phyloP scores from a whole-genome alignment of 53 echinoderm and acorn worm genomes.

The Temnopleurus reevesii region DNA sequence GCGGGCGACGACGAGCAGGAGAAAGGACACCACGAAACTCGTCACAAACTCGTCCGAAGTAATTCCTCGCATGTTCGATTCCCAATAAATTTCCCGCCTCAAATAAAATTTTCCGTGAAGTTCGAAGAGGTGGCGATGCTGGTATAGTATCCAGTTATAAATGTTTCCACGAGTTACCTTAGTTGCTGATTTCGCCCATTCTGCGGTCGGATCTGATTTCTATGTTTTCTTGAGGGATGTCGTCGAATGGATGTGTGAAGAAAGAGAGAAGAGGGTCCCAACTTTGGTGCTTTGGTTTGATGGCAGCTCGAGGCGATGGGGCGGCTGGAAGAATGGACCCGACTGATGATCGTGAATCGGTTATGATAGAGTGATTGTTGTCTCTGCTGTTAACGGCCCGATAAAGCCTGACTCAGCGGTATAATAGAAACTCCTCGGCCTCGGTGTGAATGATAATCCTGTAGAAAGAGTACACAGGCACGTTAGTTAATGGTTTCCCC shows the following conservation, averaged over 20 bases:
- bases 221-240: neutral
- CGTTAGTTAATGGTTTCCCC: conserved; percentile 35
- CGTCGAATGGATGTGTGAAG: neutral
- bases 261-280: neutral
- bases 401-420: conserved; percentile 51
- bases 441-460: conserved; percentile 45
- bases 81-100: neutral
- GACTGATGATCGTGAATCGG: neutral
- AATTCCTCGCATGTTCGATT: conserved; percentile 2
- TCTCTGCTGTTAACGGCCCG: conserved; percentile 24
- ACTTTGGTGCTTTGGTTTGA: neutral
- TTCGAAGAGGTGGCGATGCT: neutral
- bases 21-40: neutral
- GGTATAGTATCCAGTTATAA: conserved; percentile 1
- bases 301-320: neutral
- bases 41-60: neutral
- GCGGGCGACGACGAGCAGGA: neutral
- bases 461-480: conserved; percentile 46
- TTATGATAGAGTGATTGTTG: conserved; percentile 24
- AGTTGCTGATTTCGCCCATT: neutral
- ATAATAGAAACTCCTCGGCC: conserved; percentile 21
- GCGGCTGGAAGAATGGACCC: neutral
- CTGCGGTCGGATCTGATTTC: neutral
- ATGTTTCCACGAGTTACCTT: neutral
- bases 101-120: neutral